Base-by-base conservation (phyloP, 1,140 invertebrate genomes). In the Zaprionus lachaisei region DNA sequence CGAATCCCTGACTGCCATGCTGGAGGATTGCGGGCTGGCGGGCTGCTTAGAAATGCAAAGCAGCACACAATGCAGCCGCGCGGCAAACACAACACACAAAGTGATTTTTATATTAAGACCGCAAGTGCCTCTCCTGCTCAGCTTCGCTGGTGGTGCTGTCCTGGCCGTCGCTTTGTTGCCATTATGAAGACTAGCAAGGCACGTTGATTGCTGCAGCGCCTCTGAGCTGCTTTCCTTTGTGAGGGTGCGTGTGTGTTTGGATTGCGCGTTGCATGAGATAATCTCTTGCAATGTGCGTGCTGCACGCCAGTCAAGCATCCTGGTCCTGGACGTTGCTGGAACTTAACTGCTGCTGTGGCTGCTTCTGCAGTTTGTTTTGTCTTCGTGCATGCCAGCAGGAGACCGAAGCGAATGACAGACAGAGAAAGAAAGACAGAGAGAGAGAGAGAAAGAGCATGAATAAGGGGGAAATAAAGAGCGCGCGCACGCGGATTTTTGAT, bases 41-140 rank as follows among this genome's bases (percentile, higher is more conserved):
- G 65, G 60, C 74, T 90, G 85, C 73, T 90, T 90, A 90, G 85
- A 90, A 90, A 90, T 90, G 85, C 85, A 90, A 90, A 90, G 81
- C 85, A 90, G 85, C 79, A 62, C 71, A 64, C 76, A 51, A 47
- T 41, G 57, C 61, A 47, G 68, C 68, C 65, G 69, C 83, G 81
- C 70, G 78, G 81, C 81, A 87, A 89, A 89, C 84, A 79, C 84
- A 87, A 89, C 84, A 89, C 85, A 90, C 85, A 90, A 90, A 90
- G 85, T 90, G 85, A 90, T 90, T 90, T 90, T 90, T 90, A 90
- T 90, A 90, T 90, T 90, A 90, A 90, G 85, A 85, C 85, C 86
- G 81, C 85, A 90, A 90, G 85, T 90, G 81, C 79, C 80, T 83
- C 80, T 83, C 34, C 51, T 38, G 72, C 64, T 71, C 67, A 51